Base-by-base conservation (phyloP, 2,888 invertebrate species). In the Rhamnusium bicolor region DNA sequence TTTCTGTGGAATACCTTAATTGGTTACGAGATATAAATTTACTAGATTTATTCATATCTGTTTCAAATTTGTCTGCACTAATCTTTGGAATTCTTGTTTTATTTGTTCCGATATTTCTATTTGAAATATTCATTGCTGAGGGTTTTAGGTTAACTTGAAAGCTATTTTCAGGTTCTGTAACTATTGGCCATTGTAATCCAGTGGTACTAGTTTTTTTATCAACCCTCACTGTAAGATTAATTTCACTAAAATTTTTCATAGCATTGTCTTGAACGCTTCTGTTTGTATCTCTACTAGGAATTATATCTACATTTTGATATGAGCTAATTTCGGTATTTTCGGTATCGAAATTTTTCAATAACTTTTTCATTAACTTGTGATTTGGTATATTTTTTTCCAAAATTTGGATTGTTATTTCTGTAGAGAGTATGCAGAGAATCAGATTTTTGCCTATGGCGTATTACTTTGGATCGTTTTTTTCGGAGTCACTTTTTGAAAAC, bases 321-420 rank as follows among this genome's bases (percentile, higher is more conserved):
- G 24, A 14, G 8, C 10, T 7, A 8, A 60, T 7, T 51, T 46
- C 60, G 14, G 53, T 24, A 16, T 27, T 46, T 61, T 72, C 72
- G 8, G 53, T 68, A 47, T 79, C 78, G 14, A 76, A 71, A 60
- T 79, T 73, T 60, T 78, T 58, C 47, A 82, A 68, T 19, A 83
- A 71, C 63, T 77, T 79, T 46, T 79, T 79, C 84, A 83, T 84
- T 8, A 83, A 56, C 40, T 77, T 77, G 54, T 84, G 84, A 29
- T 80, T 78, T 0, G 83, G 82, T 19, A 83, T 72, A 32, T 76
- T 78, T 72, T n/a, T 79, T 83, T 5, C 83, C 83, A 10, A 84
- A 72, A 32, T 69, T 72, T 0, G 72, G 24, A 14, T 72, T 74
- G 1, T 66, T 70, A 29, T 79, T 81, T 61, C 79, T 69, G 63